Base-by-base conservation (phyloP, 2,888 invertebrate genomes). In the Tenodera sinensis region DNA sequence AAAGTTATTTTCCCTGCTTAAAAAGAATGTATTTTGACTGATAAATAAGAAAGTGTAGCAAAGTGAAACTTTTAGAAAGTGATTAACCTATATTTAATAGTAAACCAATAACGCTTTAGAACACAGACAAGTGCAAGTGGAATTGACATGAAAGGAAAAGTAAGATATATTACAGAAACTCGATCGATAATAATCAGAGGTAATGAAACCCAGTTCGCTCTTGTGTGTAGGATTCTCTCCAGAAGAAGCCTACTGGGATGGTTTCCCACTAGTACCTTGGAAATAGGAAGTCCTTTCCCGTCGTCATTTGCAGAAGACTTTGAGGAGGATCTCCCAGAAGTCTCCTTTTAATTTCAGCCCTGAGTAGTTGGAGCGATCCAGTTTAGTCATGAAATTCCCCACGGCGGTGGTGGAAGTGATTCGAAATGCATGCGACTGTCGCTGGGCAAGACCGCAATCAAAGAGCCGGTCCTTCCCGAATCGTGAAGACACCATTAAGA, bases 401-500 rank as follows among this genome's bases (percentile, higher is more conserved):
- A 71, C 54, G 54, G 54, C 25, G 54, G 54, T 71, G 54, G 54
- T 71, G 54, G 54, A 71, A 71, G 54, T 71, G 54, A 71, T 71
- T 71, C 54, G 54, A 71, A 71, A 71, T 71, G 54, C 54, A 71
- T 71, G 54, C 54, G 54, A 71, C 54, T 71, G 54, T 71, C 54
- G 54, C 54, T 71, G 54, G 54, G 54, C 54, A 71, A 71, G 54
- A 20, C 54, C 54, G 34, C 87, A 87, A 87, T 87, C 87, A 87
- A 82, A 87, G 87, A 82, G 25, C 42, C 34, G 54, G 54, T 54
- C 54, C 54, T 54, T 54, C 54, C 20, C 9, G 86, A 54, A 87
- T 81, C 86, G 86, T 87, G 86, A 81, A 87, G 86, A 81, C 86
- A 34, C 86, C 86, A 87, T 87, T 81, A 87, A 87, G 87, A 34